Percentiles rank a stretch among this genome's conserved stretches.
Evolutionary conservation across 2,797 vertebrate species (phyloP).

Genomic region (Chiroxiphia lanceolata): DNA sequence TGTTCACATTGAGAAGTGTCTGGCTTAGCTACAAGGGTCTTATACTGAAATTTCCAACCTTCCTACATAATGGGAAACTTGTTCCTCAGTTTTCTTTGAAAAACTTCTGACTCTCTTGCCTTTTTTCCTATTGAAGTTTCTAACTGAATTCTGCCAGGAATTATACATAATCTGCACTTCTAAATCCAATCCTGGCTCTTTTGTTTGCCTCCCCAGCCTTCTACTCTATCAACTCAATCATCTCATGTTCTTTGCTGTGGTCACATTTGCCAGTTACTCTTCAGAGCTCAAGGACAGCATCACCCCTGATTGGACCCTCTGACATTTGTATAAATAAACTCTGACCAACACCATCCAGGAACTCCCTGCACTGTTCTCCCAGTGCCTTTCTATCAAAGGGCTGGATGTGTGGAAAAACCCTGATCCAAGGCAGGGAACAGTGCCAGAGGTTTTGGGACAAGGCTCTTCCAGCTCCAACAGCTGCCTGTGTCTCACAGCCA

Average conservation of each 20-base stretch:
- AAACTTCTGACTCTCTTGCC: not conserved
- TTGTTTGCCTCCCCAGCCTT: not conserved
- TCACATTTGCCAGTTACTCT: not conserved
- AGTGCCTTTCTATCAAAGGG: not conserved
- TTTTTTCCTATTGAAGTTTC: not conserved
- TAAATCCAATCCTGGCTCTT: not conserved
- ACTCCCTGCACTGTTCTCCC: not conserved
- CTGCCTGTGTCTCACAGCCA: not conserved
- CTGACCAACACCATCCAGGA: not conserved
- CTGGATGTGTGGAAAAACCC: not conserved
- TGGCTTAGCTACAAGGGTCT: not conserved
- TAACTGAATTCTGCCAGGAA: not conserved
- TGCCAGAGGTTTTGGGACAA: not conserved
- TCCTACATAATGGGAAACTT: not conserved
- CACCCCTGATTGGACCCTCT: rapidly evolving
- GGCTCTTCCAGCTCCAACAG: not conserved
- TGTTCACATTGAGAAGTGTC: not conserved
- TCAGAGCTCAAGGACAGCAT: not conserved
- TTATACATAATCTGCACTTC: not conserved
- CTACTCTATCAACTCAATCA: not conserved
- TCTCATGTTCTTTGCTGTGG: not conserved
- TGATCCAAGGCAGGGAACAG: not conserved
- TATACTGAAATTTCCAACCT: not conserved
- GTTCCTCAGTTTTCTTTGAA: not conserved
- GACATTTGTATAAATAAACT: not conserved